A percentile compares a stretch with the other conserved stretches of the same genome.
These are phyloP conservation scores for Calliopsis andreniformis DNA, from an alignment of 1,140 invertebrate genomes.

Conservation along the genomic window DNA sequence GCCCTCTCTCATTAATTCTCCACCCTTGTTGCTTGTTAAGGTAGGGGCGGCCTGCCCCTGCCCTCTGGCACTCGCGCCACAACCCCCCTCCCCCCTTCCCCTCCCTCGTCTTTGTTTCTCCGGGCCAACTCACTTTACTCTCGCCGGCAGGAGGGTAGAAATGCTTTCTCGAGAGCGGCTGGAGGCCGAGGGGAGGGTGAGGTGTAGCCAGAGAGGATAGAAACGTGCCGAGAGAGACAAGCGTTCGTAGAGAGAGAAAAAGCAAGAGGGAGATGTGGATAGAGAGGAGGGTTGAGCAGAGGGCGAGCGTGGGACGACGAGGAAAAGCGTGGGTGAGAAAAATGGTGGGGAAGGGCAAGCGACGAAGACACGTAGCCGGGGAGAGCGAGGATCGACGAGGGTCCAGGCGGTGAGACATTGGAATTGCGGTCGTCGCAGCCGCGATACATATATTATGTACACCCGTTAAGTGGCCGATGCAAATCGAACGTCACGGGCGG, in stretches of 20 bases:
- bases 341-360: conserved; percentile 42
- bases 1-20: conserved; percentile 82
- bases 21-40: conserved; percentile 81
- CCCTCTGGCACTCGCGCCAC: conserved; percentile 55
- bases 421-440: conserved; percentile 50
- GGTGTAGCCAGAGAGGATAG: conserved; percentile 43
- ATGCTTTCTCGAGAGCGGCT: conserved; percentile 72
- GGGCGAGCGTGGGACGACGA: conserved; percentile 19
- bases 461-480: conserved; percentile 68
- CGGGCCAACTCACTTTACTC: conserved; percentile 70
- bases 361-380: not conserved
- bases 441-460: conserved; percentile 59
- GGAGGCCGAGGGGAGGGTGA: conserved; percentile 34
- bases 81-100: conserved; percentile 53
- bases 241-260: not conserved
- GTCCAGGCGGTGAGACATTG: conserved; percentile 49
- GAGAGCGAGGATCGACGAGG: conserved; percentile 47
- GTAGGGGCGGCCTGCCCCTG: conserved; percentile 72
- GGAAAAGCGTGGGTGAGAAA: conserved; percentile 42
- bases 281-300: conserved; percentile 53
- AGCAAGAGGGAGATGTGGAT: conserved; percentile 39
- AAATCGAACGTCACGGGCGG: conserved; percentile 70
- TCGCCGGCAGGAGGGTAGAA: conserved; percentile 68
- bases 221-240: conserved; percentile 36
- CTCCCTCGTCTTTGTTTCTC: conserved; percentile 63